These are phyloP conservation scores for Tubiluchus corallicola DNA, from an alignment of 2,888 invertebrate species.

Conservation along the genomic window DNA sequence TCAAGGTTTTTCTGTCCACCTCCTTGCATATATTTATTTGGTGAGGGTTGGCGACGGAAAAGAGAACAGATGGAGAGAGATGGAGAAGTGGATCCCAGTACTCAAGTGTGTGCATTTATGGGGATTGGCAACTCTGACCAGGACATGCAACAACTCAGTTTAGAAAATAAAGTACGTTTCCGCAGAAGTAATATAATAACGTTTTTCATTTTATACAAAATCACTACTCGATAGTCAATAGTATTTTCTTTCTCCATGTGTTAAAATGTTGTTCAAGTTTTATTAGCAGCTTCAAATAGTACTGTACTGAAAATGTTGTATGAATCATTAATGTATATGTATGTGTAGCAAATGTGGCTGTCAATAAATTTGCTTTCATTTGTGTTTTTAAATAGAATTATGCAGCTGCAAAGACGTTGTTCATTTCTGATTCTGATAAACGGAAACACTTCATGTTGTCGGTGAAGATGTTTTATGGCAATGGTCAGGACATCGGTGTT, in stretches of 20 bases:
- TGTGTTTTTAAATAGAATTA: slow-evolving; percentile 48
- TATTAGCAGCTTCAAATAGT: too few species aligned
- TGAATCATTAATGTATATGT: too few species aligned
- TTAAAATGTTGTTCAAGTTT: too few species aligned
- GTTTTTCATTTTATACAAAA: slow-evolving; percentile 11
- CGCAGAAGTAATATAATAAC: too few species aligned
- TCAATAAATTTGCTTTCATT: too few species aligned
- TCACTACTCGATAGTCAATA: background rate
- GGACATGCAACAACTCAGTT: slow-evolving; percentile 94
- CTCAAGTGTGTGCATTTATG: slow-evolving; percentile 94
- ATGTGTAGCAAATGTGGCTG: too few species aligned
- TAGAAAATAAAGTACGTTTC: slow-evolving; percentile 60
- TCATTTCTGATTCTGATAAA: slow-evolving; percentile 97
- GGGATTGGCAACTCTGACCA: slow-evolving; percentile 96
- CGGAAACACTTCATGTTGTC: slow-evolving; percentile 97
- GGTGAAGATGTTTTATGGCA: slow-evolving; percentile 97
- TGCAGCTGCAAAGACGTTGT: slow-evolving; percentile 96
- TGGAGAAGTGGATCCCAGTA: slow-evolving; percentile 69
- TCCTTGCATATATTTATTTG: slow-evolving; percentile 92
- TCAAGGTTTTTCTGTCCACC: slow-evolving; percentile 96
- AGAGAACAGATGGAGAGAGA: slow-evolving; percentile 59
- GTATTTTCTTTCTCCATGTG: background rate
- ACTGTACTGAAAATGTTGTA: too few species aligned
- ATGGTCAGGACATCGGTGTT: slow-evolving; percentile 91
- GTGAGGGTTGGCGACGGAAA: slow-evolving; percentile 92